A percentile compares a stretch with the other conserved stretches of the same genome.
Conservation (phyloP, 2,888 invertebrate genomes). For the Thysanoteuthis rhombus region DNA sequence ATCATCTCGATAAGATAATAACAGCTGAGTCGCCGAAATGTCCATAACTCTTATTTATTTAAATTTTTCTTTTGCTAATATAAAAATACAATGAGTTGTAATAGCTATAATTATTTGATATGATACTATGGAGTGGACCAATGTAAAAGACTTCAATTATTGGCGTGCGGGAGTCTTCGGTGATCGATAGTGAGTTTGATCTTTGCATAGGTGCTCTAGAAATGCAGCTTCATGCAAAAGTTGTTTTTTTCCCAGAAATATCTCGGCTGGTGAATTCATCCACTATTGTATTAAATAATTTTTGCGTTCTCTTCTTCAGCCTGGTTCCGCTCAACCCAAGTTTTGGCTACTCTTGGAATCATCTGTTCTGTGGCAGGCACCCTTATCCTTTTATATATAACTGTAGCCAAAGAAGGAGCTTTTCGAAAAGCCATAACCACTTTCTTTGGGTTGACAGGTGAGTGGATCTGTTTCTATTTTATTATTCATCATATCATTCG, state of each 20-base stretch:
- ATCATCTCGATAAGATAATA: too few relatives aligned
- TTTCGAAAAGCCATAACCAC: neutral
- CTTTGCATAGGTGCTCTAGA: too few relatives aligned
- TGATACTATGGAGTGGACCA: too few relatives aligned
- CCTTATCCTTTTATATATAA: neutral
- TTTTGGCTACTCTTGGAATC: neutral
- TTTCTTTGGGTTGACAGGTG: conserved; percentile 1
- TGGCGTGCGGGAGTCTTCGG: too few relatives aligned
- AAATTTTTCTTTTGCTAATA: too few relatives aligned
- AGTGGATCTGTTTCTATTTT: neutral
- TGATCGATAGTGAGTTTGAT: too few relatives aligned
- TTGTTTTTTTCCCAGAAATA: neutral
- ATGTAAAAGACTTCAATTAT: too few relatives aligned
- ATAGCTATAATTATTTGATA: too few relatives aligned
- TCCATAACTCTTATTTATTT: too few relatives aligned
- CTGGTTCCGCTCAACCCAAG: neutral
- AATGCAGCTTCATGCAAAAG: too few relatives aligned
- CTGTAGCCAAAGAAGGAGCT: neutral
- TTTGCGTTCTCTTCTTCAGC: neutral
- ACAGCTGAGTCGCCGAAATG: too few relatives aligned
- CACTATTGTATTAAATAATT: neutral
- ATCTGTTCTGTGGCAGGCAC: neutral
- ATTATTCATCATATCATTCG: neutral
- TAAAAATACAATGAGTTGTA: too few relatives aligned
- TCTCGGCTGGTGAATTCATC: neutral